Evolutionary conservation across 2,888 invertebrate species (phyloP).

Genomic region (Atrina japonica): DNA sequence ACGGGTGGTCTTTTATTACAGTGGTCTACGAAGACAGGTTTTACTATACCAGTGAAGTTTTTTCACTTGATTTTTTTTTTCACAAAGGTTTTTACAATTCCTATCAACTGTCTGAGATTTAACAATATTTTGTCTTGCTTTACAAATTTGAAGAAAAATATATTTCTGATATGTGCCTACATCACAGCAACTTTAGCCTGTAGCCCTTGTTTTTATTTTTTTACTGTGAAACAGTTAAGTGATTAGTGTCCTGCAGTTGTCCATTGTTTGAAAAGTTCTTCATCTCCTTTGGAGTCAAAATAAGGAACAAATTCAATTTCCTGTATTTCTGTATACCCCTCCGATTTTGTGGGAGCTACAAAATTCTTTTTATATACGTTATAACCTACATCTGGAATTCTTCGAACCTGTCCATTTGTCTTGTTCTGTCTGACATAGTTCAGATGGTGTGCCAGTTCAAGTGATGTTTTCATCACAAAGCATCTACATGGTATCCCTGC

Average conservation of each 20-base stretch:
- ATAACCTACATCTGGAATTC: conserved; percentile 78
- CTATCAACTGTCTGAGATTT: too few species aligned
- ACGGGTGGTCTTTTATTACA: too few species aligned
- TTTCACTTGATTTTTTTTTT: too few species aligned
- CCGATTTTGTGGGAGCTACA: conserved; percentile 67
- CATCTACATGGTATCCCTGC: conserved; percentile 74
- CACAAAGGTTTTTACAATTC: too few species aligned
- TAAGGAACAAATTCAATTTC: conserved; percentile 68
- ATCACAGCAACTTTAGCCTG: too few species aligned
- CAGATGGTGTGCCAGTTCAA: conserved; percentile 74
- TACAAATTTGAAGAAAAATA: too few species aligned
- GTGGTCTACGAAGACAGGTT: too few species aligned
- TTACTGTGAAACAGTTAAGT: too few species aligned
- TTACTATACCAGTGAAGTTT: too few species aligned
- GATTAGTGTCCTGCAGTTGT: conserved; percentile 54
- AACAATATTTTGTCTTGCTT: too few species aligned
- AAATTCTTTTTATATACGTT: conserved; percentile 76
- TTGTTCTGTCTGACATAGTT: conserved; percentile 76
- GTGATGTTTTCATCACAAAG: conserved; percentile 72
- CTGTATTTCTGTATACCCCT: conserved; percentile 74
- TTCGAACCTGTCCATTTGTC: conserved; percentile 69
- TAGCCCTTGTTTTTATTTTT: too few species aligned
- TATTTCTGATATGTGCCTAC: too few species aligned
- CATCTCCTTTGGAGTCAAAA: conserved; percentile 67
- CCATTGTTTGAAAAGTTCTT: conserved; percentile 73